Evolutionary conservation across 2,888 invertebrate genomes (phyloP), one percentile per base, ranked within the genome.

Genomic region (Polydrusus pterygomalis): DNA sequence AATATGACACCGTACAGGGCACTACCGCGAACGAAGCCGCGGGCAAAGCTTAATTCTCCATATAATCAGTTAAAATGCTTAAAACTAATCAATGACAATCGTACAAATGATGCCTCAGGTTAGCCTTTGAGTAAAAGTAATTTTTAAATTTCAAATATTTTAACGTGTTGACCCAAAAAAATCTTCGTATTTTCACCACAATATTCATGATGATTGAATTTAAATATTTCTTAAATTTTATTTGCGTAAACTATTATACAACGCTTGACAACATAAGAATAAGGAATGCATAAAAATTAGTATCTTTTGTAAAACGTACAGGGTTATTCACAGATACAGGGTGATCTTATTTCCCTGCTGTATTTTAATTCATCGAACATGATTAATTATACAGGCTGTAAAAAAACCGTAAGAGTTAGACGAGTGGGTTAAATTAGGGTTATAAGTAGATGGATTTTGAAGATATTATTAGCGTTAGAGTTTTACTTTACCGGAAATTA

Each of bases 161-260:
- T 25, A 34, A 58, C 11, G 17, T 38, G 34, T 17, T 58, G 58
- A 58, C 58, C 58, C 38, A 58, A 34, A 54, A 51, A 58, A 58
- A 58, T 58, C 58, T 25, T 38, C 38, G 38, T 38, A 58, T 38
- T 58, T 58, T 58, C 58, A 58, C 58, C 38, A 56, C n/a, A 34
- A 47, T 47, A 34, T 58, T 58, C 17, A 13, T 58, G 25, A 58
- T 58, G 17, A 47, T 17, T 17, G 38, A 58, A 58, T 58, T 58
- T 58, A 17, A 58, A 58, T 58, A 58, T 58, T 58, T 58, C 34
- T 38, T 58, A 58, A 58, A 58, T 58, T 38, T 58, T 13, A 15
- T 58, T 58, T 58, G 38, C 58, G 34, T 38, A 56, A 58, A 38
- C 38, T 58, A 58, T 58, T 54, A 54, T 54, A 54, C 54, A 54